These are phyloP conservation scores for Aviceda subcristata DNA, from an alignment of 2,113 vertebrate species.

Conservation along the genomic window DNA sequence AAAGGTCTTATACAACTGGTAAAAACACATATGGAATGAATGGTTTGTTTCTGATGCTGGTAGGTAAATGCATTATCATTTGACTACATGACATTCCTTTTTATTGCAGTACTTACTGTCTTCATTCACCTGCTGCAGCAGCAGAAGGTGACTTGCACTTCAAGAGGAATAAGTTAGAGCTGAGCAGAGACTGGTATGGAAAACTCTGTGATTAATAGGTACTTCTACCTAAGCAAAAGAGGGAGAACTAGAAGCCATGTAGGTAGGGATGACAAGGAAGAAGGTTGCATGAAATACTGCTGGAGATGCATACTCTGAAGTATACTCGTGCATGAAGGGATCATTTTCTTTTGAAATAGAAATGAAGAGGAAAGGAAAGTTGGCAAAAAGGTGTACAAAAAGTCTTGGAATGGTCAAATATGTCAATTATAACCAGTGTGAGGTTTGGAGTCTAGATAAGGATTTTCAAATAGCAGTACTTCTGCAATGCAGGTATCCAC, in stretches of 20 bases:
- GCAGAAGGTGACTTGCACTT: constrained; percentile 1
- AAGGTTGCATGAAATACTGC: background rate
- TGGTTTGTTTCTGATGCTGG: background rate
- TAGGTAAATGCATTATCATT: background rate
- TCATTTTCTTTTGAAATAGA: background rate
- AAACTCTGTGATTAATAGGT: background rate
- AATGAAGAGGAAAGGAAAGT: background rate
- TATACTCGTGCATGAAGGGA: background rate
- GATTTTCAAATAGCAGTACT: background rate
- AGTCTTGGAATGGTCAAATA: background rate
- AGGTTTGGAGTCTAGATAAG: background rate
- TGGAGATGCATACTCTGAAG: background rate
- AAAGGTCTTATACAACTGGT: background rate
- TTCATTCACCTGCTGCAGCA: constrained; percentile 22
- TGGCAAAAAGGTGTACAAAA: background rate
- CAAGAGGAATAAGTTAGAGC: background rate
- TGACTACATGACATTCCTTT: background rate
- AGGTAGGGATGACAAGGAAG: background rate
- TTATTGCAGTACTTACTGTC: background rate
- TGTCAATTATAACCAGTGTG: background rate
- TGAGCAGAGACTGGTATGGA: background rate
- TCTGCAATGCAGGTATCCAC: background rate
- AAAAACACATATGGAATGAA: background rate
- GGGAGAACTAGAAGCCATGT: background rate
- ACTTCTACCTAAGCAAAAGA: background rate